phyloP scores from a whole-genome alignment of 2,888 invertebrate genomes.

The Catonia carolina region DNA sequence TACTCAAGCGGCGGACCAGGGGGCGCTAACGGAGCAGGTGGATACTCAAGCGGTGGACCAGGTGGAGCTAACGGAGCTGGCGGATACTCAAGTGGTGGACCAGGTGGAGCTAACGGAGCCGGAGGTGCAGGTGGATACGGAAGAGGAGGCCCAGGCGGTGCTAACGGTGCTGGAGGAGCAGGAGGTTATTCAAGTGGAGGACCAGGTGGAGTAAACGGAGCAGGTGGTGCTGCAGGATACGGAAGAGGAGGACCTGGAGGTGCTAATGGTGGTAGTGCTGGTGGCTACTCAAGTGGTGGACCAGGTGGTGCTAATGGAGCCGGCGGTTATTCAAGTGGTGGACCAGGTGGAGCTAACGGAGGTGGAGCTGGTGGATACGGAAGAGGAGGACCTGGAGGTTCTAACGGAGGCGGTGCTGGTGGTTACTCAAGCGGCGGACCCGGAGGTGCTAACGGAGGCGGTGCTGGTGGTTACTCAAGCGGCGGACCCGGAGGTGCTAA shows the following conservation, averaged over 20 bases:
- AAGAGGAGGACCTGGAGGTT: conserved; percentile 3
- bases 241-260: conserved; percentile 5
- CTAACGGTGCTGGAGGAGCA: conserved; percentile 1
- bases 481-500: background rate
- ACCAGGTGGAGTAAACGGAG: background rate
- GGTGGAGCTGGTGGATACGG: background rate
- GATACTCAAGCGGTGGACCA: background rate
- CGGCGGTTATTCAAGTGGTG: conserved; percentile 4
- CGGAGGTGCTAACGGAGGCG: background rate
- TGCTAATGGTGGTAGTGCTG: background rate
- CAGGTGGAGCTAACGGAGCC: conserved; percentile 5
- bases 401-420: background rate
- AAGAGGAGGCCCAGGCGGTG: conserved; percentile 8
- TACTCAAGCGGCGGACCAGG: conserved; percentile 8
- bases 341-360: conserved; percentile 7
- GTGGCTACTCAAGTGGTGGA: conserved; percentile 4
- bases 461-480: background rate
- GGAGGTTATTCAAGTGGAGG: background rate
- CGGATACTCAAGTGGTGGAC: conserved; percentile 12
- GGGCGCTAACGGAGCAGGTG: conserved; percentile 8
- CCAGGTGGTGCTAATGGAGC: conserved; percentile 13
- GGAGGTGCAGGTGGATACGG: background rate
- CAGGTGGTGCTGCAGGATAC: background rate
- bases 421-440: conserved; percentile 1
- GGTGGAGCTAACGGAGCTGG: background rate